phyloP scores from a whole-genome alignment of 2,888 invertebrate species.

The Buathra laborator region DNA sequence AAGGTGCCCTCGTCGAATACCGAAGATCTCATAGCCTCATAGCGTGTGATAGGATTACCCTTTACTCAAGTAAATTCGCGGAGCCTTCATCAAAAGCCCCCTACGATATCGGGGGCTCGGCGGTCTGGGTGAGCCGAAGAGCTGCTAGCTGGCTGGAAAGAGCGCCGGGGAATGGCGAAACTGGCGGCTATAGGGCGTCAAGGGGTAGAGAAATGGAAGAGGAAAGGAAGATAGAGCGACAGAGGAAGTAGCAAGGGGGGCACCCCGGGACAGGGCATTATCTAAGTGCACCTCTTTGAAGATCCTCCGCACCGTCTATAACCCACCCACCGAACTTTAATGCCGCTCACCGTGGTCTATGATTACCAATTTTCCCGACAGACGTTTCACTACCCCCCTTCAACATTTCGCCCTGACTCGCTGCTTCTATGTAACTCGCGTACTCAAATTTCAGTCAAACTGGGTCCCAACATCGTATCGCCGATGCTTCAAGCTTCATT shows the following conservation, averaged over 20 bases:
- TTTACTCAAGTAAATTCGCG: constrained; percentile 85
- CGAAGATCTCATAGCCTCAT: constrained; percentile 78
- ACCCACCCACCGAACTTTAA: constrained; percentile 82
- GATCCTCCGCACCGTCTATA: constrained; percentile 78
- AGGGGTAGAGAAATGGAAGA: constrained; percentile 50
- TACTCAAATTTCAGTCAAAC: constrained; percentile 62
- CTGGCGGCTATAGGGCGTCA: constrained; percentile 55
- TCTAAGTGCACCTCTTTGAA: constrained; percentile 85
- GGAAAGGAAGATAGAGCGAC: constrained; percentile 66
- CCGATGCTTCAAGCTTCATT: constrained; percentile 32
- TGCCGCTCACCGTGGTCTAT: constrained; percentile 84
- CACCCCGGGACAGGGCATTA: constrained; percentile 81
- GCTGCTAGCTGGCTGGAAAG: constrained; percentile 61
- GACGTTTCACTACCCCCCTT: constrained; percentile 78
- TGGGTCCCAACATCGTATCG: constrained; percentile 26
- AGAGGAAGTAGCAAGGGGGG: constrained; percentile 66
- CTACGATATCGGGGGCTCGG: constrained; percentile 65
- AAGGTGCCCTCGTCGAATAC: constrained; percentile 63
- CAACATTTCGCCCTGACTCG: not conserved
- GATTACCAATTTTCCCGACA: constrained; percentile 85
- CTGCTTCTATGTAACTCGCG: constrained; percentile 49
- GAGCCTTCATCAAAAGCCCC: constrained; percentile 85
- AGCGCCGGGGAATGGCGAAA: constrained; percentile 50
- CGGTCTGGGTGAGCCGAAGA: constrained; percentile 58
- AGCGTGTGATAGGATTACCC: constrained; percentile 85